These are phyloP conservation scores for Seladonia tumulorum DNA, from an alignment of 2,888 invertebrate genomes.

Conservation along the genomic window DNA sequence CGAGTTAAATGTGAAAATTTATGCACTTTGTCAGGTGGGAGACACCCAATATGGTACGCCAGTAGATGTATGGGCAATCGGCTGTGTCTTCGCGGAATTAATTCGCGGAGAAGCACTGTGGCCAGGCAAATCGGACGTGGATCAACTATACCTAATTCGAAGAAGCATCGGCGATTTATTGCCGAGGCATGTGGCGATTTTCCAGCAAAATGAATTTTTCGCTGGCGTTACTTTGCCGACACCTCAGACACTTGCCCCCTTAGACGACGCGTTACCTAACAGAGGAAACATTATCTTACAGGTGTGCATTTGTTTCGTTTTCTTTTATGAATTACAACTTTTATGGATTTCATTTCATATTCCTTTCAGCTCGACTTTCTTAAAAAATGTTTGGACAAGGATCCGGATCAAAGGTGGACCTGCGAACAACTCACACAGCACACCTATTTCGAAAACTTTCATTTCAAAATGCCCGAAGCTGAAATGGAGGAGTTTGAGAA, in stretches of 20 bases:
- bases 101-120: slow-evolving; percentile 96
- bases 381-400: slow-evolving; percentile 97
- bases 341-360: neutral
- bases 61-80: slow-evolving; percentile 99
- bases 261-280: slow-evolving; percentile 94
- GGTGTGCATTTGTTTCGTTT: slow-evolving; percentile 59
- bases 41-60: slow-evolving; percentile 96
- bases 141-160: slow-evolving; percentile 98
- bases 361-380: slow-evolving; percentile 80
- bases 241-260: slow-evolving; percentile 92
- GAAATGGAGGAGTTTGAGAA: slow-evolving; percentile 88
- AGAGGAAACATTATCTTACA: slow-evolving; percentile 84
- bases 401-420: slow-evolving; percentile 95
- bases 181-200: slow-evolving; percentile 97
- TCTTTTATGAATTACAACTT: neutral
- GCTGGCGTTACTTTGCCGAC: slow-evolving; percentile 96
- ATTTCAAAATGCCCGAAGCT: slow-evolving; percentile 91
- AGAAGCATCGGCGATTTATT: slow-evolving; percentile 97
- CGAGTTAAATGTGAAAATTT: neutral
- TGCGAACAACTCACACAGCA: slow-evolving; percentile 96
- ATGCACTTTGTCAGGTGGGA: slow-evolving; percentile 88
- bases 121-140: slow-evolving; percentile 99
- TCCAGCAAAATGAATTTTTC: slow-evolving; percentile 97
- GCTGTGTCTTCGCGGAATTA: slow-evolving; percentile 95
- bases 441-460: slow-evolving; percentile 95